Conservation (phyloP, 2,113 vertebrate species). For the Girardinichthys multiradiatus region DNA sequence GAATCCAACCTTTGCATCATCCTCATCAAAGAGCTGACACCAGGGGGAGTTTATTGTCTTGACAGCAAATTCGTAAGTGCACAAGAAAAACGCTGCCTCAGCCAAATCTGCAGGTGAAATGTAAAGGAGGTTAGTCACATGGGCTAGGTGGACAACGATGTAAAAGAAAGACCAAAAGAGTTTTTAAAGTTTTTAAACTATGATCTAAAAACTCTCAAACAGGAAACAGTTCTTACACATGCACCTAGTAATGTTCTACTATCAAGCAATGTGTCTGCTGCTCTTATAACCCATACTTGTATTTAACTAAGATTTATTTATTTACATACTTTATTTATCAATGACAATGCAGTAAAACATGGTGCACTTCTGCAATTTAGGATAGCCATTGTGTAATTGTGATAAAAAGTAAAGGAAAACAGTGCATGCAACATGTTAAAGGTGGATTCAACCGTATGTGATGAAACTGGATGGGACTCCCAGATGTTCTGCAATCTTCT, state of each 20-base stretch:
- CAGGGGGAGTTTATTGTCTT: conserved; percentile 88
- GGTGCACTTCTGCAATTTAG: neutral
- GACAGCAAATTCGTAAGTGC: conserved; percentile 92
- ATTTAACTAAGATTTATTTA: neutral
- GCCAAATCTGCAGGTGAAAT: conserved; percentile 83
- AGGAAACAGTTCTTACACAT: neutral
- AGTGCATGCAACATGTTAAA: neutral
- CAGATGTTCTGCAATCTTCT: conserved; percentile 86
- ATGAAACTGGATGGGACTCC: conserved; percentile 77
- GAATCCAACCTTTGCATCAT: conserved; percentile 86
- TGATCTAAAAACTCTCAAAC: neutral
- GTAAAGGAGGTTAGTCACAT: neutral
- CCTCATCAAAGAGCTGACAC: conserved; percentile 89
- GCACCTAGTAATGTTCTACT: neutral
- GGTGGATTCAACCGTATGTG: conserved; percentile 79
- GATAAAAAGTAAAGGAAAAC: too few relatives aligned
- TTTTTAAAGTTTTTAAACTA: too few relatives aligned
- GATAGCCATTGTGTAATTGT: too few relatives aligned
- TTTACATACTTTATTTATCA: neutral
- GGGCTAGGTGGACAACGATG: neutral
- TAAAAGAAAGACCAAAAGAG: neutral
- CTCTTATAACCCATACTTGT: neutral
- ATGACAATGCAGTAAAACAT: neutral
- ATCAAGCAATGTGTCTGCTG: neutral
- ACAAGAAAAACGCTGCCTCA: conserved; percentile 92